Percentiles rank a stretch among this genome's conserved stretches.
These are phyloP conservation scores for Podiceps cristatus DNA, from an alignment of 2,113 vertebrate species.

Conservation along the genomic window DNA sequence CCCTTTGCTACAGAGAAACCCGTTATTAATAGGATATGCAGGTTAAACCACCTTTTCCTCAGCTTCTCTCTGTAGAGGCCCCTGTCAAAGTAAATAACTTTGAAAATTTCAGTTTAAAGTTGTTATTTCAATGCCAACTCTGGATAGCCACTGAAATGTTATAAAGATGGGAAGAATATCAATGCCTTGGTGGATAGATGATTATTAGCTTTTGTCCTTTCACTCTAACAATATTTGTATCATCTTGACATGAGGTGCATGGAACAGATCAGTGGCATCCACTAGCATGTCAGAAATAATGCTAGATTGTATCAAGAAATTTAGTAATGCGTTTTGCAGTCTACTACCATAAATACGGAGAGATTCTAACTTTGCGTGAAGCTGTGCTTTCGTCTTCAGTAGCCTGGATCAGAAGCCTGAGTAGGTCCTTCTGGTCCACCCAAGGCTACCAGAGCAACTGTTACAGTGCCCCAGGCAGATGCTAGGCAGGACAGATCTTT, in stretches of 20 bases:
- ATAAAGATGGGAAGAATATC: not conserved
- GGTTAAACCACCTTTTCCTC: not conserved
- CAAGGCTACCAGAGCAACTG: not conserved
- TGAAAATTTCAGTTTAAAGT: not conserved
- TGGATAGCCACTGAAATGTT: not conserved
- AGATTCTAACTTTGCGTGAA: not conserved
- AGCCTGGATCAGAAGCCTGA: not conserved
- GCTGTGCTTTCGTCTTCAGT: not conserved
- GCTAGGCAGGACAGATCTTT: not conserved
- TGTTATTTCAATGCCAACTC: not conserved
- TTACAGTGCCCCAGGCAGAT: not conserved
- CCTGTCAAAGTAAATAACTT: not conserved
- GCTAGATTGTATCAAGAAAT: not conserved
- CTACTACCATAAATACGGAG: not conserved
- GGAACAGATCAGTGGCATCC: conserved; percentile 77
- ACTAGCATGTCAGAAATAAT: conserved; percentile 76
- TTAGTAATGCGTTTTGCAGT: not conserved
- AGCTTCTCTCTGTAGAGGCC: not conserved
- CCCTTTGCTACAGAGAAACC: not conserved
- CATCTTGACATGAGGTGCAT: conserved; percentile 78
- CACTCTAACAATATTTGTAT: conserved; percentile 53
- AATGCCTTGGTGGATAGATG: not conserved
- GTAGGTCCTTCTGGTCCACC: not conserved
- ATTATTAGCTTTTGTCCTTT: not conserved
- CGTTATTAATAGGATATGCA: rapidly evolving